Conservation (phyloP, 2,113 vertebrate species). For the Atractosteus spatula region DNA sequence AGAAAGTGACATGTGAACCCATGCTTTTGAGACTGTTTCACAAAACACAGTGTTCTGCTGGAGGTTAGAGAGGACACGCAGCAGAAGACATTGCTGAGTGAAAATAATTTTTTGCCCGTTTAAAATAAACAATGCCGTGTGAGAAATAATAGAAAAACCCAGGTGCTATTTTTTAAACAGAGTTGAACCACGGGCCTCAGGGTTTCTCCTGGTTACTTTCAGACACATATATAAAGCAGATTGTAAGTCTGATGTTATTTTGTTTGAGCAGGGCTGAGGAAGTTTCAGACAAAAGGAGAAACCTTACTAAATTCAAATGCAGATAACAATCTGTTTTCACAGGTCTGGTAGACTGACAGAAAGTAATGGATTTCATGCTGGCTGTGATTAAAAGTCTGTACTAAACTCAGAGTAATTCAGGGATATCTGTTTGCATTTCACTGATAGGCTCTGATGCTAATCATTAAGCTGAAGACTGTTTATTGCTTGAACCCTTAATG, state of each 20-base stretch:
- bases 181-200: not conserved
- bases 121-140: too few species aligned
- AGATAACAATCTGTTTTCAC: slow-evolving; percentile 67
- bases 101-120: not conserved
- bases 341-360: slow-evolving; percentile 68
- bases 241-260: not conserved
- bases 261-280: not conserved
- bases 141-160: too few species aligned
- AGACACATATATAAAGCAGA: not conserved
- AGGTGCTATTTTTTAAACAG: not conserved
- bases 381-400: slow-evolving; percentile 70
- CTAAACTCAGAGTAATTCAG: slow-evolving; percentile 73
- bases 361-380: slow-evolving; percentile 80
- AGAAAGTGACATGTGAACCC: not conserved
- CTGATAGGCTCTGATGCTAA: slow-evolving; percentile 68
- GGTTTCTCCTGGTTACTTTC: not conserved
- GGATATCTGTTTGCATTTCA: slow-evolving; percentile 76
- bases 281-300: slow-evolving; percentile 57
- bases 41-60: not conserved
- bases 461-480: slow-evolving; percentile 35
- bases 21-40: not conserved
- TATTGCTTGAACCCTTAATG: not conserved
- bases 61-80: too few species aligned
- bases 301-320: slow-evolving; percentile 59
- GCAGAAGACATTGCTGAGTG: too few species aligned